Percentiles rank a stretch among this genome's conserved stretches.
Evolutionary conservation across 2,888 invertebrate genomes (phyloP).

Genomic region (Tinea pellionella): DNA sequence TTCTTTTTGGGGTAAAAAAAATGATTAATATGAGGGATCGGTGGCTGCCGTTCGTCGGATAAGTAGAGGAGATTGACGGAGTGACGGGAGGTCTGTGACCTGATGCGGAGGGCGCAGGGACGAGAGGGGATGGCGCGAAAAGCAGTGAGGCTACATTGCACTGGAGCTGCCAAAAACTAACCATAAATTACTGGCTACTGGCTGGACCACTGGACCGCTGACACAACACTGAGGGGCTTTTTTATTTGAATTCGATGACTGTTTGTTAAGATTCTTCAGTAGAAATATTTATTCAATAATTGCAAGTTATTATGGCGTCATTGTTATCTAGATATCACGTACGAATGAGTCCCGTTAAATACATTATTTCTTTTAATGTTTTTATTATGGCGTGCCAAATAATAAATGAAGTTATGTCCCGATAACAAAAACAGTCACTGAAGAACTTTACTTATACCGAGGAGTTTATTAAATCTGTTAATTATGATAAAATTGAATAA

Average conservation of each 20-base stretch:
- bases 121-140: conserved; percentile 36
- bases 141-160: conserved; percentile 65
- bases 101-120: conserved; percentile 29
- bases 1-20: conserved; percentile 51
- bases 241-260: conserved; percentile 30
- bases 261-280: conserved; percentile 12
- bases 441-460: not conserved
- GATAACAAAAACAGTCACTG: not conserved
- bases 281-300: conserved; percentile 10
- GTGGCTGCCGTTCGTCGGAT: conserved; percentile 48
- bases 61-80: conserved; percentile 66
- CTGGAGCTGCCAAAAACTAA: conserved; percentile 66
- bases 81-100: conserved; percentile 64
- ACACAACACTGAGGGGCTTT: conserved; percentile 49
- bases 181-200: conserved; percentile 69
- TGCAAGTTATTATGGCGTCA: not conserved
- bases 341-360: not conserved
- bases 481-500: not conserved
- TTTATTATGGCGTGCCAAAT: not conserved
- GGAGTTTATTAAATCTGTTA: not conserved
- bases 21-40: conserved; percentile 63
- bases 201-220: conserved; percentile 38
- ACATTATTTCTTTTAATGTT: not conserved
- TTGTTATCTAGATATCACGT: conserved; percentile 2
- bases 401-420: not conserved